Percentiles rank a stretch among this genome's conserved stretches.
Evolutionary conservation across 2,797 vertebrate species (phyloP).

Genomic region (Eulemur albifrons): DNA sequence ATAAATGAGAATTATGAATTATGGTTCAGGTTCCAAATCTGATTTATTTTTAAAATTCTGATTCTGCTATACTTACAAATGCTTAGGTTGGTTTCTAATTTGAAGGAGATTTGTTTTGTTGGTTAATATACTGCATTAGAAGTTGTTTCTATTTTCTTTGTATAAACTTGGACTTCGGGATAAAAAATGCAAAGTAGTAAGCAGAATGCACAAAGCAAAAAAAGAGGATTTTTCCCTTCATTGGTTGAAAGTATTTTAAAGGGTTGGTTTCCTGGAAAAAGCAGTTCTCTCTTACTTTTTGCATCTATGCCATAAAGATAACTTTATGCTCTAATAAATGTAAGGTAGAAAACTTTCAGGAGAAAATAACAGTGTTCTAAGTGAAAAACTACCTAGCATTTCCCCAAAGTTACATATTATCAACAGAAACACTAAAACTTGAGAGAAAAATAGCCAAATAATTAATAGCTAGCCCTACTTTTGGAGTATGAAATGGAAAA

Average conservation of each 20-base stretch:
- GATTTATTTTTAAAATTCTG: neutral
- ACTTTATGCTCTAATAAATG: slow-evolving; percentile 44
- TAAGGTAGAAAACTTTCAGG: slow-evolving; percentile 62
- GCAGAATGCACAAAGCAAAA: neutral
- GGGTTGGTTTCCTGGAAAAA: slow-evolving; percentile 38
- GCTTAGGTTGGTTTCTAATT: slow-evolving; percentile 50
- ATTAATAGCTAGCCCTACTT: neutral
- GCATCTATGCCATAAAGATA: slow-evolving; percentile 41
- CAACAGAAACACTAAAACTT: slow-evolving; percentile 63
- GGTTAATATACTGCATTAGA: slow-evolving; percentile 37
- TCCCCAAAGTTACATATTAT: slow-evolving; percentile 47
- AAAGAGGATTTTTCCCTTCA: neutral
- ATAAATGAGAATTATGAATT: slow-evolving; percentile 54
- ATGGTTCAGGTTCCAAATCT: slow-evolving; percentile 32
- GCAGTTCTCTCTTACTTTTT: slow-evolving; percentile 33
- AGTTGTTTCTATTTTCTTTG: slow-evolving; percentile 80
- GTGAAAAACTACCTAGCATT: slow-evolving; percentile 47
- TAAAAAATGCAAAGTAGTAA: slow-evolving; percentile 32
- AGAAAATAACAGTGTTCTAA: slow-evolving; percentile 55
- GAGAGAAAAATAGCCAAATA: slow-evolving; percentile 64
- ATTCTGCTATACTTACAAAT: slow-evolving; percentile 40
- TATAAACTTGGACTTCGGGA: slow-evolving; percentile 48
- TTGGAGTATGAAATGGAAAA: slow-evolving; percentile 44
- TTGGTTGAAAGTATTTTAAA: slow-evolving; percentile 37
- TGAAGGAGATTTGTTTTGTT: slow-evolving; percentile 54